Evolutionary conservation across 2,113 vertebrate genomes (phyloP), one percentile per base, ranked within the genome.

Genomic region (Athene cunicularia): DNA sequence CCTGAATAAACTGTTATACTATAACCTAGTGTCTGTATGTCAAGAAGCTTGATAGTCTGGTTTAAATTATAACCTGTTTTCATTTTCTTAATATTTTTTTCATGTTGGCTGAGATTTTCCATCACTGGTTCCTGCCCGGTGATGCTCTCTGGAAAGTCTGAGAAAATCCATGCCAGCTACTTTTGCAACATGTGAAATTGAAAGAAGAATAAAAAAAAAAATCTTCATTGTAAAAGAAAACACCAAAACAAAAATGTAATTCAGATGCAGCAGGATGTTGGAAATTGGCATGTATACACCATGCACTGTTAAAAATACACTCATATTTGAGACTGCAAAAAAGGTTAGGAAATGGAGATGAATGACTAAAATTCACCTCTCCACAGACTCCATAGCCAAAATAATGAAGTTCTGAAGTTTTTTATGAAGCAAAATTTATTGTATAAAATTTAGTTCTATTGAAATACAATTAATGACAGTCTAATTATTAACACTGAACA

Each of bases 1-100:
- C 22, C 47, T 79, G 56, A 89, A 75, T 55, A 88, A 81, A 94
- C 52, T 75, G 63, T 80, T 85, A 49, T 7, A 79, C 13, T 76
- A 53, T 37, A 95, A 80, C n/a, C 33, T 71, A 88, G n/a, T 26
- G 55, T 47, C 76, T 86, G 16, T 86, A 80, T 80, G 71, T 88
- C 56, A 79, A 84, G 43, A 79, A 81, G 27, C 49, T 89, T 84
- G 60, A 80, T 87, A 84, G 60, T 84, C 60, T 87, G 45, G 24
- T 86, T 96, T 96, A 91, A 94, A 68, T 95, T 93, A 95, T 60
- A 96, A 89, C 64, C 47, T 64, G 26, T 63, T 94, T 86, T 89
- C 8, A n/a, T 89, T 89, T 90, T 77, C 50, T 88, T 75, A 17
- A 8, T 22, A 50, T 56, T 82, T 79, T 86, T 80, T 87, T 86